phyloP scores from a whole-genome alignment of 2,113 vertebrate genomes.

The Emydura subglobosa region DNA sequence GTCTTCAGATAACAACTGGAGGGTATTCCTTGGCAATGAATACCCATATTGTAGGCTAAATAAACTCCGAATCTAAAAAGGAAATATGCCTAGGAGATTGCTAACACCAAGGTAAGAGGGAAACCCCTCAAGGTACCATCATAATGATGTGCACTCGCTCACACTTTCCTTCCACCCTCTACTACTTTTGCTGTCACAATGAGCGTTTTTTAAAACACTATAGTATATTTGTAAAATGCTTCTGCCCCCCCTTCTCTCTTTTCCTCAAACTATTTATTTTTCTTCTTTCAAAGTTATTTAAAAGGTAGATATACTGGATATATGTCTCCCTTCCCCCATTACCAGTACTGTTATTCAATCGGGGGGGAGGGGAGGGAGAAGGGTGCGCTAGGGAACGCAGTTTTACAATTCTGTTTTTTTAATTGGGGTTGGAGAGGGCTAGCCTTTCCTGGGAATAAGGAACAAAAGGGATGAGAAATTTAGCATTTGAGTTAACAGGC shows the following conservation, averaged over 20 bases:
- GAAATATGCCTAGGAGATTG: neutral
- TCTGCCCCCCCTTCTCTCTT: neutral
- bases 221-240: neutral
- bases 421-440: neutral
- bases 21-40: accelerated
- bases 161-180: neutral
- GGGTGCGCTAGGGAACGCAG: neutral
- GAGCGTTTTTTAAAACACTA: neutral
- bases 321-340: neutral
- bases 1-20: neutral
- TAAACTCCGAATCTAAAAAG: neutral
- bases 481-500: neutral
- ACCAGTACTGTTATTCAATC: neutral
- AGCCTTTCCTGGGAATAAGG: neutral
- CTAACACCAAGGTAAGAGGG: neutral
- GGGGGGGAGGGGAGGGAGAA: neutral
- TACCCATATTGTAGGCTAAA: neutral
- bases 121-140: neutral
- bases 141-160: neutral
- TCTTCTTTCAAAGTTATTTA: neutral
- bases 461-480: neutral
- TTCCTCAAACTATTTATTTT: neutral
- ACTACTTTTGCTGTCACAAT: no score
- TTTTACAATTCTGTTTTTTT: neutral
- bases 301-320: neutral